Evolutionary conservation across 2,888 invertebrate genomes (phyloP), one percentile per base, ranked within the genome.

Genomic region (Xanthorhoe designata): DNA sequence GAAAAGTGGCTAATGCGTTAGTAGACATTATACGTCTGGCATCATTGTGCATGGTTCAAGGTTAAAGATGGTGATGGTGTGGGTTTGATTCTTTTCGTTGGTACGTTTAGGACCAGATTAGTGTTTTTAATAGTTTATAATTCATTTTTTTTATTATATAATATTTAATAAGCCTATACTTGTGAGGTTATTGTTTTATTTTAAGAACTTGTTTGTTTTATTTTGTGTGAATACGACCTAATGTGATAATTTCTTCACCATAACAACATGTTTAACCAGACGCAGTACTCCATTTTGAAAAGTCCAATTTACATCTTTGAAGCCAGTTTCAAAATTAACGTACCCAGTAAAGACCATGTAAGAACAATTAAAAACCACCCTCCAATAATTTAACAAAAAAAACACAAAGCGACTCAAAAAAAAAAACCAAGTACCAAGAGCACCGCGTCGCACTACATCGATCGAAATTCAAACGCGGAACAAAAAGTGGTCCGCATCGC

Each of bases 391-490:
- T 15, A 17, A 17, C 45, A 51, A 56, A 67, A 56, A 67, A 50
- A 58, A 58, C 50, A 18, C 13, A 65, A 64, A 60, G 72, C 64
- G 66, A 38, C 38, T 66, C 66, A 72, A 72, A 73, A 69, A 76
- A n/a, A 77, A 77, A 77, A 72, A 61, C 58, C 75, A 85, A 90
- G 85, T 85, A 88, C 75, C 90, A 91, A 91, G 79, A 85, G 71
- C 54, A 5, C 68, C 69, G 70, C 70, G 78, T 76, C 86, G 86
- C 80, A 76, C 79, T 88, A 86, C 84, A 89, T 85, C 87, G 90
- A 89, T 91, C 91, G 87, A 88, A 91, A 91, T 91, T 91, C 90
- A 88, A 85, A 87, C 86, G 88, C 85, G 78, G 83, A 84, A 86
- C 89, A 92, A 91, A 91, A 92, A 91, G 91, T 90, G 83, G 87